phyloP scores from a whole-genome alignment of 2,797 vertebrate genomes.

The Intellagama lesueurii region DNA sequence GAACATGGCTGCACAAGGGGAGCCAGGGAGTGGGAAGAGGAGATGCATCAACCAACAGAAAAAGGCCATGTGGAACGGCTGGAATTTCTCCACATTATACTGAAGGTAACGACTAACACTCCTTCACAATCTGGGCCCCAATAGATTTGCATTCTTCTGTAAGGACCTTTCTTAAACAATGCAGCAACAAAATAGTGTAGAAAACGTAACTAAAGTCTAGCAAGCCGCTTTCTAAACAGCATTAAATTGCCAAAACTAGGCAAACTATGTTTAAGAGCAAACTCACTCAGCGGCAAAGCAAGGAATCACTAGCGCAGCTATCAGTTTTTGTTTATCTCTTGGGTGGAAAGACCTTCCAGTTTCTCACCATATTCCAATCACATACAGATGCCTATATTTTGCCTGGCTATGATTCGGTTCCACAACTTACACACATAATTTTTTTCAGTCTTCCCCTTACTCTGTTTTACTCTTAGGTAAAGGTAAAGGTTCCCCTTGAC shows the following conservation, averaged over 20 bases:
- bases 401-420: background rate
- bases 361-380: background rate
- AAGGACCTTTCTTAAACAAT: background rate
- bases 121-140: background rate
- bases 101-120: background rate
- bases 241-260: background rate
- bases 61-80: too few species aligned
- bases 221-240: background rate
- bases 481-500: too few species aligned
- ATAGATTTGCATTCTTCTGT: background rate
- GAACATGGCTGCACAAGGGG: background rate
- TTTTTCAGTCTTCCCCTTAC: background rate
- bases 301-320: background rate
- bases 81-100: background rate
- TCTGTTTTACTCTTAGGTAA: background rate
- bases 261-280: background rate
- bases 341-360: background rate
- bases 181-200: background rate
- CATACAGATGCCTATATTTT: background rate
- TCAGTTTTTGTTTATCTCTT: background rate
- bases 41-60: too few species aligned
- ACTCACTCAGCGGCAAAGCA: background rate
- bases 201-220: background rate
- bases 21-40: too few species aligned
- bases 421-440: too few species aligned